These are phyloP conservation scores for Nyctibius grandis DNA, from an alignment of 2,797 vertebrate species.

Conservation along the genomic window DNA sequence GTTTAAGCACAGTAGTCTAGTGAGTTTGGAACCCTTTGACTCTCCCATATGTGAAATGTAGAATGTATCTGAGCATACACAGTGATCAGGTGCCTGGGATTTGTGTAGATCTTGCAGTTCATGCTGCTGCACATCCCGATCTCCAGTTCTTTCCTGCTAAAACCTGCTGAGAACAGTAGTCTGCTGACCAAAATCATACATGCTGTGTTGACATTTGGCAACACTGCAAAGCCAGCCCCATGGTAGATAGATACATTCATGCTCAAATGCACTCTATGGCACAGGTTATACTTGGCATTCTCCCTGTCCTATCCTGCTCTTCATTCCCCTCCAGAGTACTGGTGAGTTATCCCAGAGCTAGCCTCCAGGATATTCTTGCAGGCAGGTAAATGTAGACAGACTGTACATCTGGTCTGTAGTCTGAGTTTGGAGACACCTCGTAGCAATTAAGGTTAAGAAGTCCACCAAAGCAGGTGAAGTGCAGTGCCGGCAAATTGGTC, in stretches of 20 bases:
- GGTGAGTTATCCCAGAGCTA: background rate
- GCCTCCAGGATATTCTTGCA: background rate
- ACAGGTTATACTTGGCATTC: background rate
- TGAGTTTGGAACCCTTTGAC: background rate
- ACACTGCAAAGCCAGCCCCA: background rate
- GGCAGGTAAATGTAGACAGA: background rate
- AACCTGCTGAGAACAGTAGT: background rate
- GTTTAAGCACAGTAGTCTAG: background rate
- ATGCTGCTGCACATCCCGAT: background rate
- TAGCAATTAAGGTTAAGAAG: background rate
- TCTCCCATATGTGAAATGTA: background rate
- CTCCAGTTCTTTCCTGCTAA: background rate
- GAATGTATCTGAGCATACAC: background rate
- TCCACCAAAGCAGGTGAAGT: background rate
- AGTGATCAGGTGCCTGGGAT: background rate
- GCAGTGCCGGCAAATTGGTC: background rate
- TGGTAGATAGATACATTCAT: background rate
- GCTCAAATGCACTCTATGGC: background rate
- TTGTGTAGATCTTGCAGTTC: background rate
- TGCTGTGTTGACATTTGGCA: background rate
- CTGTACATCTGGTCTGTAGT: background rate
- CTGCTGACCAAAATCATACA: background rate
- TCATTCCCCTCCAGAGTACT: background rate
- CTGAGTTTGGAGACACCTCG: background rate
- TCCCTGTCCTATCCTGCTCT: background rate